These are phyloP conservation scores for Corvus cornix DNA, from an alignment of 2,113 vertebrate species.

Conservation along the genomic window DNA sequence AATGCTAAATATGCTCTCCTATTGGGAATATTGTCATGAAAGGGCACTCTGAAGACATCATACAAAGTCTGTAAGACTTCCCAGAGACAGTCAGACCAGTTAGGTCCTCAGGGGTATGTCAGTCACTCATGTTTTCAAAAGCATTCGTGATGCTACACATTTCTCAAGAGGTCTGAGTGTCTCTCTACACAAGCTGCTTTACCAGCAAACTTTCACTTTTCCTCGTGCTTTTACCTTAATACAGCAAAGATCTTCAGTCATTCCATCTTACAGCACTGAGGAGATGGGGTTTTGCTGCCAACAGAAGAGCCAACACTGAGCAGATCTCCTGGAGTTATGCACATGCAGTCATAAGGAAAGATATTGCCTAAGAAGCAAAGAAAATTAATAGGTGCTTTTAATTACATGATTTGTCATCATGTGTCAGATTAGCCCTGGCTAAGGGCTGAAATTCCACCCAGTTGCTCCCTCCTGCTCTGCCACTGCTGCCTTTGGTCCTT, in stretches of 20 bases:
- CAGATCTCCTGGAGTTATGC: background rate
- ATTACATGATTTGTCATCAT: background rate
- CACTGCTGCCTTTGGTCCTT: background rate
- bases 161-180: background rate
- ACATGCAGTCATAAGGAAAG: background rate
- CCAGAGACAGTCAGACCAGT: background rate
- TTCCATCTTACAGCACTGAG: background rate
- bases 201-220: background rate
- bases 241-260: background rate
- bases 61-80: background rate
- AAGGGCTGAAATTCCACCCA: background rate
- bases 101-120: background rate
- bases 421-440: background rate
- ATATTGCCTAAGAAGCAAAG: background rate
- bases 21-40: background rate
- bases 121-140: background rate
- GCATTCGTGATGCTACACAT: background rate
- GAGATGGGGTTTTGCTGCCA: background rate
- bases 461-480: background rate
- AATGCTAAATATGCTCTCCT: background rate
- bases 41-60: background rate
- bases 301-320: background rate
- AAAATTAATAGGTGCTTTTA: background rate
- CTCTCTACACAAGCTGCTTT: background rate
- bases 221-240: background rate